Evolutionary conservation across 2,113 vertebrate genomes (phyloP), one percentile per base, ranked within the genome.

Genomic region (Pteruthius melanotis): DNA sequence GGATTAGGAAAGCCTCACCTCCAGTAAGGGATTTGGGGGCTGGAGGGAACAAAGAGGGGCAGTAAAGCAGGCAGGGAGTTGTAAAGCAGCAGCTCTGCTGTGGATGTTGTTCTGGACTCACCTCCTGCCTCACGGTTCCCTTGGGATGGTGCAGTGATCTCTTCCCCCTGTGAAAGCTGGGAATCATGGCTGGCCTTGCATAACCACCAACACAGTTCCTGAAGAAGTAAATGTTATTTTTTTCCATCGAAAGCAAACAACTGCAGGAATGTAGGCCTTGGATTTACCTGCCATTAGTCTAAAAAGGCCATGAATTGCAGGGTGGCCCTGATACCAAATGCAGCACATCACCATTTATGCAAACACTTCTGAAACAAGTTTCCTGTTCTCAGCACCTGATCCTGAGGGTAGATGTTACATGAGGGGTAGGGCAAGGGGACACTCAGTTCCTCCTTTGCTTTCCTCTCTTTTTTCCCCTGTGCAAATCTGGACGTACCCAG

Each of bases 371-470:
- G 78, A 13, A 52, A 19, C 6, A 2, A 9, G 14, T 10, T 42
- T 40, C 11, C 37, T 56, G 15, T 27, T 54, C 37, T 30, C 57
- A 57, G 42, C 13, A 24, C 33, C 61, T 54, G 52, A 4, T 17
- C 2, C 27, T 9, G 11, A 53, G 15, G 10, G 14, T 11, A 75
- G 74, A 3, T 8, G 5, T 2, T 6, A 23, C 4, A 4, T 6
- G 13, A 44, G 20, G 33, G 65, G 19, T 7, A 3, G 42, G n/a
- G 31, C 15, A 11, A 18, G 16, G 30, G 17, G 13, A 60, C 8
- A 8, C 18, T 2, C 8, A 2, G 37, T 26, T 60, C 53, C 22
- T 37, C 13, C 2, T 70, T 50, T 47, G 37, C 61, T 45, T 75
- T 45, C 8, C 1, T 21, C 21, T 42, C 64, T 6, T 7, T 20